These are phyloP conservation scores for Xyrichtys novacula DNA, from an alignment of 2,797 vertebrate genomes.

Conservation along the genomic window DNA sequence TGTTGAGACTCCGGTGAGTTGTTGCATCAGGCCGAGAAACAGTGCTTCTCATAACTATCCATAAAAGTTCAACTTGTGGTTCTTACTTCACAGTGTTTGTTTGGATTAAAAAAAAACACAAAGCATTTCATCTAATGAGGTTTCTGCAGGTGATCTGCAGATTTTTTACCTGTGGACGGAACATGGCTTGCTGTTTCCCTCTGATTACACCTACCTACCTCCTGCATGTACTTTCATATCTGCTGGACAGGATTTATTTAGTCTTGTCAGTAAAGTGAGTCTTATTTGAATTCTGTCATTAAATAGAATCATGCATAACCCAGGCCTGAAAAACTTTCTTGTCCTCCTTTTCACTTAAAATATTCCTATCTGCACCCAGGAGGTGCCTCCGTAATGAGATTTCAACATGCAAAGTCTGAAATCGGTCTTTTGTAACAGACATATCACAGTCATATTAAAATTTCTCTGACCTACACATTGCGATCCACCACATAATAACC, in stretches of 20 bases:
- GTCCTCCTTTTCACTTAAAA: conserved; percentile 7
- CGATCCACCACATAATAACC: conserved; percentile 66
- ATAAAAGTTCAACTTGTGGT: not conserved
- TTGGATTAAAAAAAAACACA: not conserved
- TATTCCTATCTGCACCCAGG: conserved; percentile 22
- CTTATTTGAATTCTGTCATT: not conserved
- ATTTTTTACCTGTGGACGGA: not conserved
- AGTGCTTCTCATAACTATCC: not conserved
- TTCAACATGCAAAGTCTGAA: conserved; percentile 57
- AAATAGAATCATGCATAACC: not conserved
- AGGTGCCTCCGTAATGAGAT: conserved; percentile 51
- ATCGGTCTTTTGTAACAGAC: conserved; percentile 47
- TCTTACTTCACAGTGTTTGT: not conserved
- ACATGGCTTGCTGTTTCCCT: not conserved
- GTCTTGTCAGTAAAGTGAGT: not conserved
- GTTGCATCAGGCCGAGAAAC: not conserved
- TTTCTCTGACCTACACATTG: conserved; percentile 59
- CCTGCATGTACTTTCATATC: not conserved
- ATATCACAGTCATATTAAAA: conserved; percentile 63
- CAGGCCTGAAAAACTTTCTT: not conserved
- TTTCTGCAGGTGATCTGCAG: not conserved
- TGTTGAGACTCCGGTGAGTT: conserved; percentile 8
- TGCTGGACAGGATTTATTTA: not conserved
- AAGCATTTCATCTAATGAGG: not conserved
- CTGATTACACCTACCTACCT: not conserved